Conservation (phyloP, 2,888 invertebrate genomes). For the Agapostemon virescens region DNA sequence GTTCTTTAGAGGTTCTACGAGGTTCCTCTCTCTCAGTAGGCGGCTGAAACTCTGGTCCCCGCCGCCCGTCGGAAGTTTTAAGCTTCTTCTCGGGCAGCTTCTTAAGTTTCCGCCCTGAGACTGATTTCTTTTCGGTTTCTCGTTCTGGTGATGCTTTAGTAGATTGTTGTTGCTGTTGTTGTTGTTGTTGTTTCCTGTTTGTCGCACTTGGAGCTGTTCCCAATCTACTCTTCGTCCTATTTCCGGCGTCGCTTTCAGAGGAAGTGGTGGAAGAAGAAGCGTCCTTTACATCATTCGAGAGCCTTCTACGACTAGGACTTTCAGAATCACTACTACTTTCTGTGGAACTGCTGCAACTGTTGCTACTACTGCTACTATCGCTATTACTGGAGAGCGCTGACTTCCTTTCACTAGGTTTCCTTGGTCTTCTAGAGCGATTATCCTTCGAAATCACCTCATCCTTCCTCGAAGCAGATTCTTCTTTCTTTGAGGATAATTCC, state of each 20-base stretch:
- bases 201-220: slow-evolving; percentile 45
- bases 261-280: slow-evolving; percentile 74
- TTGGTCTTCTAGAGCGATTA: slow-evolving; percentile 62
- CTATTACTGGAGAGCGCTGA: slow-evolving; percentile 83
- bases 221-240: slow-evolving; percentile 51
- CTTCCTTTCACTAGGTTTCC: slow-evolving; percentile 67
- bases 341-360: slow-evolving; percentile 81
- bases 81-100: slow-evolving; percentile 90
- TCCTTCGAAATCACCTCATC: slow-evolving; percentile 68
- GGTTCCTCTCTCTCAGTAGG: slow-evolving; percentile 88
- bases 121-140: slow-evolving; percentile 67
- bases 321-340: slow-evolving; percentile 78
- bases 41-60: slow-evolving; percentile 87
- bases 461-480: slow-evolving; percentile 53
- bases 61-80: slow-evolving; percentile 91
- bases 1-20: slow-evolving; percentile 78
- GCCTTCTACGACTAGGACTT: slow-evolving; percentile 59
- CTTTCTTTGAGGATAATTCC: slow-evolving; percentile 61
- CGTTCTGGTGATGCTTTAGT: slow-evolving; percentile 43
- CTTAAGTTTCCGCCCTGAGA: slow-evolving; percentile 82
- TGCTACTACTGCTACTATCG: slow-evolving; percentile 82
- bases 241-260: slow-evolving; percentile 76
- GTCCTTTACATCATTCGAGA: slow-evolving; percentile 40
- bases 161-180: slow-evolving; percentile 39
- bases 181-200: slow-evolving; percentile 41